phyloP scores from a whole-genome alignment of 2,888 invertebrate species.

The Chesias legatella region DNA sequence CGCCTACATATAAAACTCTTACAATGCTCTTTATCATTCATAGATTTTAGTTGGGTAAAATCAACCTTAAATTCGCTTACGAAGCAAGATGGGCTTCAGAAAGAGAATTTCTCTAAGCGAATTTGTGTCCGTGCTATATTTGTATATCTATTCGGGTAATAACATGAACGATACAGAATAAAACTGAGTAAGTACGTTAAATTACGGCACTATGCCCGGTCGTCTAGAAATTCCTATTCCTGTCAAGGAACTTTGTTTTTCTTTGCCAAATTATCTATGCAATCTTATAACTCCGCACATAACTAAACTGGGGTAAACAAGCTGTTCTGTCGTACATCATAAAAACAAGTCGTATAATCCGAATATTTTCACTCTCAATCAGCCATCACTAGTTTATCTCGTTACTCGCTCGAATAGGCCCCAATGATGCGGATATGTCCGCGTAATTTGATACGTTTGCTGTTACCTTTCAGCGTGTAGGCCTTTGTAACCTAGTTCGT shows the following conservation, averaged over 20 bases:
- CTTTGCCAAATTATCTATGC: conserved; percentile 12
- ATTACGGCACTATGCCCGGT: too few species aligned
- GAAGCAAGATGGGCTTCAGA: conserved; percentile 18
- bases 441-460: conserved; percentile 30
- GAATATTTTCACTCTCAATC: conserved; percentile 28
- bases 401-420: conserved; percentile 30
- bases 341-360: conserved; percentile 28
- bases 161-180: too few species aligned
- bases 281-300: conserved; percentile 18
- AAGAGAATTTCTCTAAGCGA: conserved; percentile 9
- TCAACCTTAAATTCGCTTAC: conserved; percentile 29
- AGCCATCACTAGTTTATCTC: conserved; percentile 27
- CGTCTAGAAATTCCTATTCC: background rate
- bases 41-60: conserved; percentile 11
- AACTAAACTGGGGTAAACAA: conserved; percentile 22
- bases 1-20: background rate
- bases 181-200: too few species aligned
- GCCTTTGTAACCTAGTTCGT: conserved; percentile 1
- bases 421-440: conserved; percentile 27
- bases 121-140: conserved; percentile 6
- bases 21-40: conserved; percentile 8
- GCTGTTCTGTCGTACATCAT: conserved; percentile 22
- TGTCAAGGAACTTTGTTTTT: conserved; percentile 4
- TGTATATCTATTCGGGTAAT: too few species aligned
- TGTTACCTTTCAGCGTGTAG: conserved; percentile 3